Conservation (phyloP, 2,888 invertebrate genomes). For the Dicroscelio sp. region DNA sequence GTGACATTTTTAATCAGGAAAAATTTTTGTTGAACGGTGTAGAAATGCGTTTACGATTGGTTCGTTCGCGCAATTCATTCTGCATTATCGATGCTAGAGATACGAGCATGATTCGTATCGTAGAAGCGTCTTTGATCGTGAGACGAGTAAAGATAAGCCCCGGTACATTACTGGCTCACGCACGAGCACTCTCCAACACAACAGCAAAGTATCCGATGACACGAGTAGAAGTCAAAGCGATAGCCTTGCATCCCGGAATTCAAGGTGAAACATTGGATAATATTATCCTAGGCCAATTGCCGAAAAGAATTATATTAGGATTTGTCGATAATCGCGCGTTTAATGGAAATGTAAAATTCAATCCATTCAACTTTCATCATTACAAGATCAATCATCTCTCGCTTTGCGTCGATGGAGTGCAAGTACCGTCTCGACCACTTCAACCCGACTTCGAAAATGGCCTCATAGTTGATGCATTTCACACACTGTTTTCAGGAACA, state of each 20-base stretch:
- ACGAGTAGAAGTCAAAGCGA: neutral
- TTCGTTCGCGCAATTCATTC: slow-evolving; percentile 54
- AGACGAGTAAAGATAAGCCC: neutral
- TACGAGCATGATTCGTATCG: neutral
- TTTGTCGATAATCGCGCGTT: slow-evolving; percentile 81
- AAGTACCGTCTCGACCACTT: slow-evolving; percentile 77
- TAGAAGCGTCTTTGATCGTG: neutral
- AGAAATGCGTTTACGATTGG: slow-evolving; percentile 73
- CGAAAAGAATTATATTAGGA: too few species aligned
- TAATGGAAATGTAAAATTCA: slow-evolving; percentile 74
- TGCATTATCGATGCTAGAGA: neutral
- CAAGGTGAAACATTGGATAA: neutral
- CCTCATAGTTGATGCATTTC: slow-evolving; percentile 81
- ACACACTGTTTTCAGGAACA: slow-evolving; percentile 83
- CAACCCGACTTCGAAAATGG: slow-evolving; percentile 75
- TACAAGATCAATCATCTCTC: slow-evolving; percentile 15
- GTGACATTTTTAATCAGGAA: slow-evolving; percentile 36
- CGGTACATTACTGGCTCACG: too few species aligned
- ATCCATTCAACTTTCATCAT: slow-evolving; percentile 79
- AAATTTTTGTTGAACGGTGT: slow-evolving; percentile 79
- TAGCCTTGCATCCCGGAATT: neutral
- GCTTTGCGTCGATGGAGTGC: neutral
- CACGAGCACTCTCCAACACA: neutral
- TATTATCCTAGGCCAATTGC: slow-evolving; percentile 78
- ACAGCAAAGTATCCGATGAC: slow-evolving; percentile 20